phyloP scores from a whole-genome alignment of 2,113 vertebrate genomes.

The Nannobrachium achirus region DNA sequence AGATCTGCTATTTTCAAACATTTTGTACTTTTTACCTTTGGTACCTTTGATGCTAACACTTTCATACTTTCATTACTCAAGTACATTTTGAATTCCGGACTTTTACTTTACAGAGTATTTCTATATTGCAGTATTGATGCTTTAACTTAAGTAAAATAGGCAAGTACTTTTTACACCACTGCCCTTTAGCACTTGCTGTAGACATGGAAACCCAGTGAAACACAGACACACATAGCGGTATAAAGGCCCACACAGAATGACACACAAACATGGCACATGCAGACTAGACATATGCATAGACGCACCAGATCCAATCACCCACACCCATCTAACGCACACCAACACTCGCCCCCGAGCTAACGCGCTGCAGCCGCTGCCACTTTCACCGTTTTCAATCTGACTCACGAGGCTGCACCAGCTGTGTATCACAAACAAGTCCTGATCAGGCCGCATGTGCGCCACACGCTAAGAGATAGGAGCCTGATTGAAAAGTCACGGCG shows the following conservation, averaged over 20 bases:
- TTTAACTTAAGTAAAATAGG: too few relatives aligned
- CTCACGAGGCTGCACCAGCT: constrained; percentile 2
- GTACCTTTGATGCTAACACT: too few relatives aligned
- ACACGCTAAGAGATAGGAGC: not conserved
- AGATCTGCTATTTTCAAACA: too few relatives aligned
- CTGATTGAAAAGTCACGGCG: constrained; percentile 2
- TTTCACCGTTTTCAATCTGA: constrained; percentile 44
- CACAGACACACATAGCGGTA: not conserved
- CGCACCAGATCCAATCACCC: not conserved
- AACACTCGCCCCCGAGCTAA: not conserved
- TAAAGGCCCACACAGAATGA: too few relatives aligned
- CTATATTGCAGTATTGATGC: too few relatives aligned
- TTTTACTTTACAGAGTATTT: too few relatives aligned
- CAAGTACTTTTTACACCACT: too few relatives aligned
- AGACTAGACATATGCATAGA: too few relatives aligned
- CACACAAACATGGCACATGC: not conserved
- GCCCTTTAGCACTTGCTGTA: not conserved
- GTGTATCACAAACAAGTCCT: constrained; percentile 32
- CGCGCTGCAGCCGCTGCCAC: constrained; percentile 8
- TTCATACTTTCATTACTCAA: too few relatives aligned
- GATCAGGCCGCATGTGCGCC: constrained; percentile 13
- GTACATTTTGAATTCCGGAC: too few relatives aligned
- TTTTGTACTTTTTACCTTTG: too few relatives aligned
- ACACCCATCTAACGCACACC: not conserved
- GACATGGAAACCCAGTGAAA: not conserved